phyloP scores from a whole-genome alignment of 2,113 vertebrate species.

The Piliocolobus tephrosceles region DNA sequence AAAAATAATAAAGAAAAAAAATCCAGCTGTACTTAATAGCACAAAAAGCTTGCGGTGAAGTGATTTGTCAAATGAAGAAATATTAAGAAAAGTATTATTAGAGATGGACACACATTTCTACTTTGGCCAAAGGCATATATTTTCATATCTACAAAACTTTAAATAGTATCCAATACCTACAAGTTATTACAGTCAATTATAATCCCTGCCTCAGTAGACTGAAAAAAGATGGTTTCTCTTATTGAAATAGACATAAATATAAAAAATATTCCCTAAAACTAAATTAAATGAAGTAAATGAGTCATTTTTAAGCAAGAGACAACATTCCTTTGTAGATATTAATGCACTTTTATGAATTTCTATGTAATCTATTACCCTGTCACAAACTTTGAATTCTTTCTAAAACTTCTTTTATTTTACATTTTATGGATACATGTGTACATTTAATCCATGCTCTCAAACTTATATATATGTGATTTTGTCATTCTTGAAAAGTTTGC shows the following conservation, averaged over 20 bases:
- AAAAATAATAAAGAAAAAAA: not conserved
- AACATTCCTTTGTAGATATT: conserved; percentile 48
- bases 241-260: conserved; percentile 37
- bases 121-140: conserved; percentile 44
- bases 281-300: conserved; percentile 67
- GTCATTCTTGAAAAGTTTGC: not conserved
- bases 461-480: not conserved
- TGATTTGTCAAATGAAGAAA: conserved; percentile 49
- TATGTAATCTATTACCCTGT: conserved; percentile 39
- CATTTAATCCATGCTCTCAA: conserved; percentile 37
- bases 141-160: conserved; percentile 42
- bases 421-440: not conserved
- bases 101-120: conserved; percentile 25
- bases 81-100: conserved; percentile 45
- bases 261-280: conserved; percentile 7
- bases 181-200: conserved; percentile 58
- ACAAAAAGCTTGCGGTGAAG: conserved; percentile 21
- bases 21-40: not conserved
- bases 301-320: conserved; percentile 56
- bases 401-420: conserved; percentile 36
- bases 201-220: conserved; percentile 12
- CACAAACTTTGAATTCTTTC: conserved; percentile 62
- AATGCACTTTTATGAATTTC: conserved; percentile 47
- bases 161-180: conserved; percentile 54
- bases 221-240: conserved; percentile 13